phyloP scores from a whole-genome alignment of 2,888 invertebrate species.

The Electrophaes corylata region DNA sequence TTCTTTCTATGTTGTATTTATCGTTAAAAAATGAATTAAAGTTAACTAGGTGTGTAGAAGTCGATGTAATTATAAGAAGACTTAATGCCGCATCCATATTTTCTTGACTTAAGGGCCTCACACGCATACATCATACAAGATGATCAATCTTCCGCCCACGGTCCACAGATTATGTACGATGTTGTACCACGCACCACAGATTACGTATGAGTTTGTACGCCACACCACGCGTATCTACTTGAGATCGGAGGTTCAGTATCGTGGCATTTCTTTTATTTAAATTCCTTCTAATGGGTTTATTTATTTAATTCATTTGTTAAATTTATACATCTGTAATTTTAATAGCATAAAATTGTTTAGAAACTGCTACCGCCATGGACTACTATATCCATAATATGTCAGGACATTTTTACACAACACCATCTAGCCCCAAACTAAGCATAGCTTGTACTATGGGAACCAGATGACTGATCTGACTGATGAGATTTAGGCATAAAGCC shows the following conservation, averaged over 20 bases:
- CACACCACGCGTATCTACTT: background rate
- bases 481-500: too few relatives aligned
- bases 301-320: background rate
- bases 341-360: too few relatives aligned
- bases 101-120: conserved; percentile 33
- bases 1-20: too few relatives aligned
- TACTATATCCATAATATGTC: too few relatives aligned
- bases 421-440: too few relatives aligned
- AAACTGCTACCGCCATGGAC: too few relatives aligned
- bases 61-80: background rate
- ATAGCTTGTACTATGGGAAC: too few relatives aligned
- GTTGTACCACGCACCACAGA: conserved; percentile 8
- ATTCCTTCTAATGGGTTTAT: background rate
- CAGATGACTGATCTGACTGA: too few relatives aligned
- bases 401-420: too few relatives aligned
- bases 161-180: conserved; percentile 47
- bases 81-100: conserved; percentile 40
- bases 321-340: background rate
- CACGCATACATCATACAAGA: conserved; percentile 65
- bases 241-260: background rate
- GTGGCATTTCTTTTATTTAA: background rate
- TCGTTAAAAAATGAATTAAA: too few relatives aligned
- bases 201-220: background rate
- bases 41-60: too few relatives aligned
- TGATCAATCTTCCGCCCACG: conserved; percentile 74